Conservation (phyloP, 23 tunicate genomes). For the Styela clava region DNA sequence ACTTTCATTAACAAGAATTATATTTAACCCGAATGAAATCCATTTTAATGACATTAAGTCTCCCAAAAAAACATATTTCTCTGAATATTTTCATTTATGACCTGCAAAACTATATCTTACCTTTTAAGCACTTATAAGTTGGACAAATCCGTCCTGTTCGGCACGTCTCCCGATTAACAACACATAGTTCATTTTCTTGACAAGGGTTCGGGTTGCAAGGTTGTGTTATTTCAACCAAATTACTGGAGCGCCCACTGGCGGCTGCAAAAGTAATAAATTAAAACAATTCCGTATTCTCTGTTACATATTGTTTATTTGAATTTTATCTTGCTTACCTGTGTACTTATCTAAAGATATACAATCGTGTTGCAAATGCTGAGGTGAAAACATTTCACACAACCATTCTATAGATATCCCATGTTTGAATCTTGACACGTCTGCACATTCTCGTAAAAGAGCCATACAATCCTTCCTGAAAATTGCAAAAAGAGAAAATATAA, state of each 20-base stretch:
- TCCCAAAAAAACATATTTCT: too few relatives aligned
- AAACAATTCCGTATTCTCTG: background rate
- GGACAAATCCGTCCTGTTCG: constrained; percentile 37
- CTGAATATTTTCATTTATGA: too few relatives aligned
- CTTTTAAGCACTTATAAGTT: constrained; percentile 47
- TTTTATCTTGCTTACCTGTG: constrained; percentile 33
- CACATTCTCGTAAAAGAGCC: constrained; percentile 54
- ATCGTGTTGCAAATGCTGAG: constrained; percentile 39
- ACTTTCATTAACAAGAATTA: too few relatives aligned
- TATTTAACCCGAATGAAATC: too few relatives aligned
- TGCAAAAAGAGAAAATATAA: too few relatives aligned
- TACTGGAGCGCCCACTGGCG: background rate
- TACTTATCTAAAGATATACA: constrained; percentile 58
- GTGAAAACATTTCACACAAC: constrained; percentile 59
- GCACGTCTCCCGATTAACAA: constrained; percentile 57
- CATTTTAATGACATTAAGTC: too few relatives aligned
- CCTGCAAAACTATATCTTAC: too few relatives aligned
- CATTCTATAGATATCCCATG: constrained; percentile 29
- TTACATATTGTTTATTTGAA: background rate
- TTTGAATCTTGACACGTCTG: constrained; percentile 35
- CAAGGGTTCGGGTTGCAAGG: constrained; percentile 81
- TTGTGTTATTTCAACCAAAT: constrained; percentile 38
- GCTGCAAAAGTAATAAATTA: background rate
- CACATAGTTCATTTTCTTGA: constrained; percentile 49
- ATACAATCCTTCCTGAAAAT: constrained; percentile 68